phyloP scores from a whole-genome alignment of 1,140 invertebrate genomes.

The Orius laevigatus region DNA sequence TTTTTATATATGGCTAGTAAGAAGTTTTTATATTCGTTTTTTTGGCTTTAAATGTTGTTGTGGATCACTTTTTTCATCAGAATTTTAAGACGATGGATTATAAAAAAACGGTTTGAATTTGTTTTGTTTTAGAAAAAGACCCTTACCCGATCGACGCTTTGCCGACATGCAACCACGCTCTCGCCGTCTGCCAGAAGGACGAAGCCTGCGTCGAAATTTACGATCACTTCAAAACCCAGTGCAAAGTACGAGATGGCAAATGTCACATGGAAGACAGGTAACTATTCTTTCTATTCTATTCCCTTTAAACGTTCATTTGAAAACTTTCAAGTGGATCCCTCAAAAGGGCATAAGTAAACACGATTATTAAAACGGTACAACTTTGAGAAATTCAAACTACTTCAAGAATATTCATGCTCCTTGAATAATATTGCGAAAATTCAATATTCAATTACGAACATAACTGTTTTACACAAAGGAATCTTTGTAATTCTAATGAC shows the following conservation, averaged over 20 bases:
- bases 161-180: constrained; percentile 71
- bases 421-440: too few relatives aligned
- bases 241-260: constrained; percentile 63
- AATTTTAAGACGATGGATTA: too few relatives aligned
- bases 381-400: too few relatives aligned
- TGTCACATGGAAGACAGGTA: constrained; percentile 77
- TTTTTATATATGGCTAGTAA: too few relatives aligned
- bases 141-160: constrained; percentile 68
- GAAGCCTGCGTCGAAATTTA: constrained; percentile 58
- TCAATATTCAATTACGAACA: too few relatives aligned
- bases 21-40: too few relatives aligned
- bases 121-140: constrained; percentile 57
- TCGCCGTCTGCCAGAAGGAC: constrained; percentile 61
- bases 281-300: constrained; percentile 19
- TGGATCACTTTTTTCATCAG: too few relatives aligned
- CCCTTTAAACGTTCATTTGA: neutral
- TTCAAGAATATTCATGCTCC: too few relatives aligned
- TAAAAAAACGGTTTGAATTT: neutral
- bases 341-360: neutral
- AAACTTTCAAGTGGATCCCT: neutral
- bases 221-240: constrained; percentile 68
- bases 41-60: too few relatives aligned
- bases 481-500: too few relatives aligned
- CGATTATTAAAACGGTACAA: neutral
- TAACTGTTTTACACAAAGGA: too few relatives aligned